Conservation (phyloP, 2,113 vertebrate species). For the Antigone vipio region DNA sequence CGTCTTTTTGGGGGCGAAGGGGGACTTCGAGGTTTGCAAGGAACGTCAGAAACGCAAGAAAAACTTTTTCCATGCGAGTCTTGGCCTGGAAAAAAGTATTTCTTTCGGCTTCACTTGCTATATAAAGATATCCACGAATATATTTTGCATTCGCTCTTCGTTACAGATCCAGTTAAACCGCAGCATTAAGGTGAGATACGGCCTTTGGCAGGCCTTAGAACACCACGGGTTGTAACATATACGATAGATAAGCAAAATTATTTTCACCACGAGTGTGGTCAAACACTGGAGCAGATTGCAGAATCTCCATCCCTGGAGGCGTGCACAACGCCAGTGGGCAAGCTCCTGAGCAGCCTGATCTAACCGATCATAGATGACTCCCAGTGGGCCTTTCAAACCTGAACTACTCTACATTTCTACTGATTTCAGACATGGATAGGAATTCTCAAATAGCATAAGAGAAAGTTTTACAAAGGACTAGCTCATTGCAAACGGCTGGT, state of each 20-base stretch:
- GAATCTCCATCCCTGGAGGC: not conserved
- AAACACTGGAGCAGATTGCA: not conserved
- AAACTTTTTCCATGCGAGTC: not conserved
- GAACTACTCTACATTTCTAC: not conserved
- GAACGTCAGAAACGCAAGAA: not conserved
- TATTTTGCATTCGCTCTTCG: not conserved
- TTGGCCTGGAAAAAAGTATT: not conserved
- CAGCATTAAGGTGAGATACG: not conserved
- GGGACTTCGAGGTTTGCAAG: not conserved
- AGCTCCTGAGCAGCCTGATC: not conserved
- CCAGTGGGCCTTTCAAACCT: not conserved
- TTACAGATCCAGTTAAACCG: not conserved
- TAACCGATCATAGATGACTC: not conserved
- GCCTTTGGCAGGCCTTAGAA: not conserved
- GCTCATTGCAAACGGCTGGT: not conserved
- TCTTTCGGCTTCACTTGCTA: not conserved
- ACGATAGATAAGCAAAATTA: not conserved
- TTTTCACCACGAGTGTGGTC: not conserved
- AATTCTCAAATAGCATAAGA: not conserved
- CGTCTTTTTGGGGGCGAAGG: not conserved
- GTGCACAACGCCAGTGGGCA: not conserved
- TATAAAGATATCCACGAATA: not conserved
- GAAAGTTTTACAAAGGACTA: not conserved
- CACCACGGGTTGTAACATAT: not conserved
- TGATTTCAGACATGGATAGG: not conserved